Evolutionary conservation across 2,888 invertebrate species (phyloP).

Genomic region (Phymatocera aterrima): DNA sequence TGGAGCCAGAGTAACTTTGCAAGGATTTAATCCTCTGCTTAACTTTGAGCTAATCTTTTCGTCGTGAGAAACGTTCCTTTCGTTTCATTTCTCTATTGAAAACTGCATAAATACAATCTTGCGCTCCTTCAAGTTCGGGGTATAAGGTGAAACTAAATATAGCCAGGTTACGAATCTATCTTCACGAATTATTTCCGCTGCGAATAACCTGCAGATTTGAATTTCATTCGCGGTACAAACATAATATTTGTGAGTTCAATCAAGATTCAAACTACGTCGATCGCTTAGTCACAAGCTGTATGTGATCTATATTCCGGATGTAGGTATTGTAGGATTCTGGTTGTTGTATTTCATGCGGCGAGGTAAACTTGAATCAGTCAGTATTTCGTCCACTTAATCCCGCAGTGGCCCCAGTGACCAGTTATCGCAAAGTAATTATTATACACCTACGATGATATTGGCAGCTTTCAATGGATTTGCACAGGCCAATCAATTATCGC

Average conservation of each 20-base stretch:
- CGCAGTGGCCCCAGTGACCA: background rate
- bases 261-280: too few relatives aligned
- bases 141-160: too few relatives aligned
- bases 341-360: background rate
- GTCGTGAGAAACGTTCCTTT: conserved; percentile 16
- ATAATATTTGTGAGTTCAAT: too few relatives aligned
- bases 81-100: background rate
- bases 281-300: background rate
- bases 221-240: too few relatives aligned
- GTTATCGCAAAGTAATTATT: background rate
- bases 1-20: conserved; percentile 48
- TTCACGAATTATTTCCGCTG: too few relatives aligned
- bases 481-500: background rate
- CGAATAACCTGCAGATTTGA: too few relatives aligned
- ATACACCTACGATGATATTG: background rate
- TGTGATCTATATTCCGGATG: background rate
- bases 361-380: conserved; percentile 20
- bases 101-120: background rate
- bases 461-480: background rate
- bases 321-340: background rate
- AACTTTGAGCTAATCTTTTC: conserved; percentile 36
- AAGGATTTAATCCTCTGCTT: conserved; percentile 53
- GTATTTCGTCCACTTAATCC: conserved; percentile 19
- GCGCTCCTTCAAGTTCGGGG: too few relatives aligned
- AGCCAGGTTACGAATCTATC: too few relatives aligned